These are phyloP conservation scores for Rhinoraja longicauda DNA, from an alignment of 2,797 vertebrate species.

Conservation along the genomic window DNA sequence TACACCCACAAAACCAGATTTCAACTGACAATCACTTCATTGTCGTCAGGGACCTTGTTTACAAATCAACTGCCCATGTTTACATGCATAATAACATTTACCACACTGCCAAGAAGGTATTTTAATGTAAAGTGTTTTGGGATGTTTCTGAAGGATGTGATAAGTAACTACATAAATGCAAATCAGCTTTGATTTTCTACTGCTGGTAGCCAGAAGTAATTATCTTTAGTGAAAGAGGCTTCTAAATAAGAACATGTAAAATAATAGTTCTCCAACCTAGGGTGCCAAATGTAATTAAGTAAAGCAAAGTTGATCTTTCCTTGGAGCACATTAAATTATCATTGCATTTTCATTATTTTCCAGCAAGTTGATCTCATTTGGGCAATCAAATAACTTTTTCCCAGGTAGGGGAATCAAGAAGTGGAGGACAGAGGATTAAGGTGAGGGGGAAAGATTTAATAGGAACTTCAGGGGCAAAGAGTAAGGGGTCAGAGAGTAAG, in stretches of 20 bases:
- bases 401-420: too few relatives aligned
- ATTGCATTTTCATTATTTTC: constrained; percentile 8
- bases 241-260: neutral
- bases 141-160: neutral
- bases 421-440: too few relatives aligned
- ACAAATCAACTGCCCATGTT: neutral
- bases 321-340: neutral
- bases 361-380: neutral
- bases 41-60: neutral
- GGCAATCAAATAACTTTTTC: neutral
- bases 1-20: neutral
- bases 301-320: neutral
- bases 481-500: too few relatives aligned
- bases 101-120: neutral
- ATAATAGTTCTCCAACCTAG: neutral
- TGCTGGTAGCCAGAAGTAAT: neutral
- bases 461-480: too few relatives aligned
- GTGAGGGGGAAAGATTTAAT: too few relatives aligned
- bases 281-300: neutral
- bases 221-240: neutral
- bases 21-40: neutral
- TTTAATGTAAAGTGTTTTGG: neutral
- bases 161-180: neutral
- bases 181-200: neutral
- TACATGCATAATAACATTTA: neutral